Evolutionary conservation across 2,113 vertebrate genomes (phyloP), one percentile per base, ranked within the genome.

Genomic region (Oncorhynchus keta): DNA sequence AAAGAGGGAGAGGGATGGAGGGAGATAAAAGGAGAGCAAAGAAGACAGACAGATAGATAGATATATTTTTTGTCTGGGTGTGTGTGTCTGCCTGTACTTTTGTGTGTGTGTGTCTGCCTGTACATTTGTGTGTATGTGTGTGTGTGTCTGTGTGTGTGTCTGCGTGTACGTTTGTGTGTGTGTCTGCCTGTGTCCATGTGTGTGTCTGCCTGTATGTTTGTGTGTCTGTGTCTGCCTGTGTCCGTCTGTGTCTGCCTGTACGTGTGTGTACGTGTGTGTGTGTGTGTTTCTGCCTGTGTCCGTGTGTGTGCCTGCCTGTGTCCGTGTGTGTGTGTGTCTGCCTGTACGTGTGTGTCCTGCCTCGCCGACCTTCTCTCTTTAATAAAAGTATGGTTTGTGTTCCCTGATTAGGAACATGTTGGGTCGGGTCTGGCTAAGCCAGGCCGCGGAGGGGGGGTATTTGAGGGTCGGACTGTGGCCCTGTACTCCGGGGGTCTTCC

Each of bases 341-440:
- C 0, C 4, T 32, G 32, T 5, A 0, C 0, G 32, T 32, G 5
- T 5, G 5, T 32, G 32, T 30, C 85, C 87, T 93, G 55, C 18
- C 39, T 45, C 39, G 39, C 39, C 13, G 70, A n/a, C 51, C 69
- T 93, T 73, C 79, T 81, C 86, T 81, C 89, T 97, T 97, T 97
- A 97, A 97, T 97, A 97, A 97, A 96, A 90, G 76, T 94, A 93
- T 94, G 97, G 96, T 97, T 97, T 97, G 94, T 95, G 92, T 97
- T 96, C 87, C 93, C 94, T 97, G 95, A 97, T 97, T 96, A 95
- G 92, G 95, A 97, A 96, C 96, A 97, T 95, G 97, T 97, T 97
- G 95, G 93, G 93, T 91, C 83, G 91, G 92, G 92, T 92, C 91
- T 86, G 89, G 87, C 90, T 91, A 81, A 75, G 84, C 83, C 79